A percentile compares a stretch with the other conserved stretches of the same genome.
These are phyloP conservation scores for Tetragnatha versicolor DNA, from an alignment of 1,140 invertebrate species.

Conservation along the genomic window DNA sequence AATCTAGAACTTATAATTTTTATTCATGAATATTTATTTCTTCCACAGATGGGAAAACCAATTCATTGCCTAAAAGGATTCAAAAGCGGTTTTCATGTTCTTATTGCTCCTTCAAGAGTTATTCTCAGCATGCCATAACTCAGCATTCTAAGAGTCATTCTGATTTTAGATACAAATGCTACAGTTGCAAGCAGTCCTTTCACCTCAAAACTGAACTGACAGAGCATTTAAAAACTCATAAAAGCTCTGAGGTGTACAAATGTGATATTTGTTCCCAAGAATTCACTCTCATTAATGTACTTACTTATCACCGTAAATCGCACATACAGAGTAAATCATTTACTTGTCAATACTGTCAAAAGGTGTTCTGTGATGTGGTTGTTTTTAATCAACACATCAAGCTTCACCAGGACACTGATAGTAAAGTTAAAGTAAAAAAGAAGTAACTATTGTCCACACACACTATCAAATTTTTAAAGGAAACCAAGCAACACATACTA, in stretches of 20 bases:
- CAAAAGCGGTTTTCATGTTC: neutral
- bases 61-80: neutral
- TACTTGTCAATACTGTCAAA: neutral
- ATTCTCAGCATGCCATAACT: neutral
- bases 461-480: too few relatives aligned
- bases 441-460: too few relatives aligned
- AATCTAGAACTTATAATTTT: neutral
- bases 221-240: neutral
- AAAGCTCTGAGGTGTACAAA: neutral
- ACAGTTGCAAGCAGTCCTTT: neutral
- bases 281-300: neutral
- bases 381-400: neutral
- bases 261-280: neutral
- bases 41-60: neutral
- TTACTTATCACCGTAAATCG: neutral
- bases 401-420: neutral
- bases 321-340: neutral
- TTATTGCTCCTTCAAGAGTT: neutral
- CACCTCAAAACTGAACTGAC: neutral
- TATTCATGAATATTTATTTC: neutral
- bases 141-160: neutral
- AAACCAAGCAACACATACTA: too few relatives aligned
- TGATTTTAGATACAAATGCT: neutral
- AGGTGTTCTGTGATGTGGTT: neutral
- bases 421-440: too few relatives aligned